Evolutionary conservation across 64 coral and sea anemone species (phyloP).

Genomic region (Cladopsammia gracilis): DNA sequence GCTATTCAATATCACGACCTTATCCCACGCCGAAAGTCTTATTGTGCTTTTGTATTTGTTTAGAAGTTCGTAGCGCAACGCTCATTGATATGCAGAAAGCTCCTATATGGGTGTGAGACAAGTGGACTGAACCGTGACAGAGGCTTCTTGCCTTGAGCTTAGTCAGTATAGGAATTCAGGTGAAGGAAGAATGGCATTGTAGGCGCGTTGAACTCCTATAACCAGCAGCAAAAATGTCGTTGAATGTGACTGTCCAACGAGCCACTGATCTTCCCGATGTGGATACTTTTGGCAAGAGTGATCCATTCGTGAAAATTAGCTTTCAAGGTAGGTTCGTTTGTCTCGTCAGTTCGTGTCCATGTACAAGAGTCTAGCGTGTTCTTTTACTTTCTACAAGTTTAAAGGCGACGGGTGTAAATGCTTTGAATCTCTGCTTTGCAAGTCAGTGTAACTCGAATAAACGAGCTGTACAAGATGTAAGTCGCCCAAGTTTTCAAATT

Average conservation of each 20-base stretch:
- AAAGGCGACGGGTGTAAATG: background rate
- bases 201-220: background rate
- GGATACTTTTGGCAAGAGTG: slow-evolving; percentile 88
- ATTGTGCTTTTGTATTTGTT: slow-evolving; percentile 37
- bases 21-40: background rate
- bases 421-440: background rate
- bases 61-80: slow-evolving; percentile 8
- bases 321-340: slow-evolving; percentile 74
- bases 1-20: slow-evolving; percentile 14
- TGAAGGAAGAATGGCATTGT: background rate
- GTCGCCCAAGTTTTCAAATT: background rate
- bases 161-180: background rate
- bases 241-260: slow-evolving; percentile 82
- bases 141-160: background rate
- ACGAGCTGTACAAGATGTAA: background rate
- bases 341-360: background rate
- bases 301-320: slow-evolving; percentile 79
- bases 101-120: slow-evolving; percentile 56
- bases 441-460: background rate
- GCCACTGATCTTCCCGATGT: slow-evolving; percentile 87
- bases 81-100: slow-evolving; percentile 43
- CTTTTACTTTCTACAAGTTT: background rate
- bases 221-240: slow-evolving; percentile 33
- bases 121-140: slow-evolving; percentile 20
- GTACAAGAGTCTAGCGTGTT: no score